Percentiles rank a stretch among this genome's conserved stretches.
Evolutionary conservation across 2,113 vertebrate genomes (phyloP).

Genomic region (Aleadryas rufinucha): DNA sequence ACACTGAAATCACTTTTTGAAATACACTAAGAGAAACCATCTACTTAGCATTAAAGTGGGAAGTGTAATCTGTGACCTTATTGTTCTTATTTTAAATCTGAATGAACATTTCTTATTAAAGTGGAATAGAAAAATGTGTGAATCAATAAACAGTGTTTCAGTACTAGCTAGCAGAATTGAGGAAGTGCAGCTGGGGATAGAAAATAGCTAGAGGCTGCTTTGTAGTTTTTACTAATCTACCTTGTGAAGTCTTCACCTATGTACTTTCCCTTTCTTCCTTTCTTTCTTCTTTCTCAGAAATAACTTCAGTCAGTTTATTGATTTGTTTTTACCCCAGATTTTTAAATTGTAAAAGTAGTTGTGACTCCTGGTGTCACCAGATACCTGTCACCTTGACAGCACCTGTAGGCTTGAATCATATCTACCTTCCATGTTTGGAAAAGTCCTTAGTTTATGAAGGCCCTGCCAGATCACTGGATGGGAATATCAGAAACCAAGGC

Average conservation of each 20-base stretch:
- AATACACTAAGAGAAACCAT: neutral
- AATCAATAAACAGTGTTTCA: neutral
- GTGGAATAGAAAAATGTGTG: neutral
- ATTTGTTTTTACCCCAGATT: constrained; percentile 29
- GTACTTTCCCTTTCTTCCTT: neutral
- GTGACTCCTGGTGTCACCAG: constrained; percentile 4
- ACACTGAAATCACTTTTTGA: neutral
- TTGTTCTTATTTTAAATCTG: neutral
- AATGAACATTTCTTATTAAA: neutral
- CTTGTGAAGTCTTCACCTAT: constrained; percentile 17
- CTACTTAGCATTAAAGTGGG: neutral
- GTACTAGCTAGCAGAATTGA: neutral
- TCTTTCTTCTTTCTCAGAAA: constrained; percentile 25
- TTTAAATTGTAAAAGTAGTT: constrained; percentile 12
- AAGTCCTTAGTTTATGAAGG: neutral
- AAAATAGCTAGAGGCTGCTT: neutral
- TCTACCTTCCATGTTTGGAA: neutral
- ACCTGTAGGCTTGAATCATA: neutral
- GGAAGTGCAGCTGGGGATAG: neutral
- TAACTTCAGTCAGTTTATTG: constrained; percentile 35
- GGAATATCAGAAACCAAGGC: neutral
- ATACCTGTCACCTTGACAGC: neutral
- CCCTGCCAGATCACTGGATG: neutral
- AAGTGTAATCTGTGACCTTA: neutral
- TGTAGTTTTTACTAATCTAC: neutral